Conservation (phyloP, 2,888 invertebrate genomes). For the Drepana falcataria region DNA sequence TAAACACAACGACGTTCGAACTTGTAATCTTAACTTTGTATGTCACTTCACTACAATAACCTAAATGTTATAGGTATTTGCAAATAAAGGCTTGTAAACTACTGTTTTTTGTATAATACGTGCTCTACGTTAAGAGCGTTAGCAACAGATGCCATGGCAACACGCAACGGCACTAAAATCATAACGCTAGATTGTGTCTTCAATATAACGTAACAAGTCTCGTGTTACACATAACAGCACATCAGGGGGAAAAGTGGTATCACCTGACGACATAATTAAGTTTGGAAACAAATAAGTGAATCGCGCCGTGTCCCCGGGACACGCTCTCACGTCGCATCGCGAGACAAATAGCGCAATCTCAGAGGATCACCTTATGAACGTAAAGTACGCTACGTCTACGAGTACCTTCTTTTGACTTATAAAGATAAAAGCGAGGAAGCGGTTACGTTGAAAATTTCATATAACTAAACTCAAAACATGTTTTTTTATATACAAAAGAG, state of each 20-base stretch:
- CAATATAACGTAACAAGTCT: neutral
- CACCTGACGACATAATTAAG: slow-evolving; percentile 1
- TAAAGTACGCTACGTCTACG: neutral
- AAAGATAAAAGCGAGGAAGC: neutral
- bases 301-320: slow-evolving; percentile 4
- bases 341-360: slow-evolving; percentile 23
- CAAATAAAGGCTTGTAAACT: no score
- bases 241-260: neutral
- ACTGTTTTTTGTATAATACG: no score
- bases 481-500: no score
- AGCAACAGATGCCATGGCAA: neutral
- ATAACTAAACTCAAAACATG: no score
- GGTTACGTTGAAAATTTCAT: no score
- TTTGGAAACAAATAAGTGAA: slow-evolving; percentile 2
- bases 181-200: slow-evolving; percentile 1
- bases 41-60: no score
- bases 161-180: neutral
- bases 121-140: neutral
- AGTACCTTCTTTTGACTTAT: neutral
- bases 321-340: slow-evolving; percentile 9
- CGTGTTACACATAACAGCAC: neutral
- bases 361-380: slow-evolving; percentile 16
- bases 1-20: no score
- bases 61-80: no score
- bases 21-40: no score